Evolutionary conservation across 64 coral and sea anemone genomes (phyloP), one percentile per base, ranked within the genome.

Genomic region (Actinia equina): DNA sequence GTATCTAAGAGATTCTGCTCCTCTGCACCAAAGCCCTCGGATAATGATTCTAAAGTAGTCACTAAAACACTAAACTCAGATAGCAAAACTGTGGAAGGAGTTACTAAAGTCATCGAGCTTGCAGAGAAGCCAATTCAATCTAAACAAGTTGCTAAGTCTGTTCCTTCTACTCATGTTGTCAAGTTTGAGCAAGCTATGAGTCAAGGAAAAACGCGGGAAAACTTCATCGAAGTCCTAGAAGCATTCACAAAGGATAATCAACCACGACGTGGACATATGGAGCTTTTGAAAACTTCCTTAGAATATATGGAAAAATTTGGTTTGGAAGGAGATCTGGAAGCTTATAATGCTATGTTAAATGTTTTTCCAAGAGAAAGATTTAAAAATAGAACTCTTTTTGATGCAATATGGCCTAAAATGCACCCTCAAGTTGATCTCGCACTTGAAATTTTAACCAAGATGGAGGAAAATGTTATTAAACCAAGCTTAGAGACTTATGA

Each of bases 391-490:
- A 95, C 90, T 79, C 88, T 99, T 6, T 99, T 99, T 86, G 97
- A 99, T 99, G 93, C 97, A 63, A 93, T 99, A 59, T 99, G 97
- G 97, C 89, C 97, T 43, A 95, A 95, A 42, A 86, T 91, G 14
- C 97, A 95, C 91, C 97, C 69, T 23, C 97, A 99, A 62, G 86
- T 95, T 42, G 88, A 93, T 59, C 59, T 93, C 9, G 97, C 97
- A 46, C 45, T 99, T 59, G 93, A 99, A 57, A 93, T 99, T 15
- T 90, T 99, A 10, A 99, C 97, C 0, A 89, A 95, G 79, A 95
- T 99, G 97, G 97, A 99, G 55, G 97, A 99, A 87, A 91, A 99
- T 62, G 91, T 91, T 43, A 16, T 99, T 1, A 89, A 90, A 51
- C 97, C 97, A 22, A 95, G 84, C 27, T 87, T 91, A 49, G 63